Evolutionary conservation across 2,888 invertebrate genomes (phyloP), one percentile per base, ranked within the genome.

Genomic region (Antheraea yamamai): DNA sequence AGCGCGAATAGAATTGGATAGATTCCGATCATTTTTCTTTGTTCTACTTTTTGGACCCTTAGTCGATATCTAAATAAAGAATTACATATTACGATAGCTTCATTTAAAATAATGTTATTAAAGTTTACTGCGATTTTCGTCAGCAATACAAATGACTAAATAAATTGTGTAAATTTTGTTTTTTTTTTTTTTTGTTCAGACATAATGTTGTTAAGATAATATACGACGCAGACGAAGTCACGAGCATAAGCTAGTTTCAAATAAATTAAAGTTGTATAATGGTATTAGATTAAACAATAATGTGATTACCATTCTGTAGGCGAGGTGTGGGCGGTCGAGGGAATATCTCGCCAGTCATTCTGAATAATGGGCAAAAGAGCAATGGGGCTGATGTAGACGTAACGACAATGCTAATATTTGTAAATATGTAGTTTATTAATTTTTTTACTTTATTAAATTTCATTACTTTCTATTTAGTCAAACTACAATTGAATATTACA

Each of bases 311-410:
- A 66, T 66, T 66, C 64, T 66, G 30, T 66, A 30, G 64, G 30
- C 64, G 64, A 66, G 30, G 16, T 66, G 70, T 70, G 39, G 55
- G 58, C 55, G 35, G 26, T 70, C 23, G 20, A 72, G 71, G 39
- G 58, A 61, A 66, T 30, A 30, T 58, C 23, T 39, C 71, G 74
- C 74, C 26, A 74, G 74, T 74, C 74, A 74, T 61, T 39, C 71
- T 23, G 14, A 39, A 74, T 74, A 74, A 74, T 74, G 55, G 61
- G 39, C 58, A 61, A 26, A 61, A 23, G 14, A 51, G 47, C 30
- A 30, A 3, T 58, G 58, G 26, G 52, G 7, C 35, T 71, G 39
- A 47, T 39, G 47, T 20, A 47, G n/a, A 39, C 70, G 35, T 10
- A 8, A n/a, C 70, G 70, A 39, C 12, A n/a, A 8, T 70, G 2